Conservation (phyloP, 2,888 invertebrate species). For the Rhaphigaster nebulosa region DNA sequence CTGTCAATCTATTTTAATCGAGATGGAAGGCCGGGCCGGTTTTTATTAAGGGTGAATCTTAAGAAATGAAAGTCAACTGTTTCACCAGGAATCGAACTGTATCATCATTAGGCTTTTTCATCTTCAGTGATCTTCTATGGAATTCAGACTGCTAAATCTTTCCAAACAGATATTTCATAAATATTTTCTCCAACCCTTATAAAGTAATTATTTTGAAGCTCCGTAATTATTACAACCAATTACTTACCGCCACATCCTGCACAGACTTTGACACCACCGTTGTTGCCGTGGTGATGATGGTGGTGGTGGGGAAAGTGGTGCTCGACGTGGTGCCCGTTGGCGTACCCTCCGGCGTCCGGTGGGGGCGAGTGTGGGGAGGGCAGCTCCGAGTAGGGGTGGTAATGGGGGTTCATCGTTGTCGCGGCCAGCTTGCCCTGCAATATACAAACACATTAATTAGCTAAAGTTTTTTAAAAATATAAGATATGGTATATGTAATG, state of each 20-base stretch:
- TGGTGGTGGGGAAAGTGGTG: slow-evolving; percentile 65
- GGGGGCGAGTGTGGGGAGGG: slow-evolving; percentile 79
- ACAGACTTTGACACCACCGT: slow-evolving; percentile 75
- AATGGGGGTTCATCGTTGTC: slow-evolving; percentile 92
- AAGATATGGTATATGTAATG: no score
- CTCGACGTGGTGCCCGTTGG: slow-evolving; percentile 71
- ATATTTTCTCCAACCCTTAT: neutral
- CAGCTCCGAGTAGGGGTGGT: slow-evolving; percentile 87
- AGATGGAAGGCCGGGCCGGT: no score
- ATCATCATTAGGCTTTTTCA: no score
- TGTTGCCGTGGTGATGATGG: slow-evolving; percentile 68
- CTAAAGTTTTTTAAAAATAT: neutral
- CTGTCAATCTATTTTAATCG: no score
- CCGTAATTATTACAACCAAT: neutral
- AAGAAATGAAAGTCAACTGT: no score
- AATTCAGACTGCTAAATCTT: no score
- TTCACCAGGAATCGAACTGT: no score
- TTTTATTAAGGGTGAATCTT: no score
- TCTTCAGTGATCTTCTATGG: no score
- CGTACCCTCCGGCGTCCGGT: slow-evolving; percentile 71
- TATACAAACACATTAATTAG: neutral
- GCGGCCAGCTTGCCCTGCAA: slow-evolving; percentile 84
- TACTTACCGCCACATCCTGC: slow-evolving; percentile 86
- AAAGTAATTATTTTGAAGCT: neutral
- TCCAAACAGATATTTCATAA: neutral